Evolutionary conservation across 2,888 invertebrate species (phyloP), one percentile per base, ranked within the genome.

Genomic region (Drosophila gaucha): DNA sequence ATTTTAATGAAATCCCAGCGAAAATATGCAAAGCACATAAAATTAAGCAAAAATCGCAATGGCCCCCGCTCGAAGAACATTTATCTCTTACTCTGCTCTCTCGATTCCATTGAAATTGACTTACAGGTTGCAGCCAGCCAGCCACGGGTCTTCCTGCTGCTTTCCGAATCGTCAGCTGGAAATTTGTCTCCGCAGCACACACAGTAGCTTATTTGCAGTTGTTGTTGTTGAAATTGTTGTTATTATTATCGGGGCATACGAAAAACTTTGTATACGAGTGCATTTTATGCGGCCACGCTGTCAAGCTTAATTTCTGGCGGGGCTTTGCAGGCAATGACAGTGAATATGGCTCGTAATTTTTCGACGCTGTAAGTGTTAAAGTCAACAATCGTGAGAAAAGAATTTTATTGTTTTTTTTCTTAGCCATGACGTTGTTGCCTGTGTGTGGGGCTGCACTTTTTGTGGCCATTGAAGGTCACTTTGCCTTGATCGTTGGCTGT

Each of bases 321-420:
- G 58, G 66, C 56, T 52, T 36, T 65, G 52, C 77, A 70, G 80
- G 77, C 82, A 83, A 74, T 82, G 87, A 77, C 82, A 84, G 83
- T 86, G 79, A 80, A 85, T 87, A 86, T 75, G 74, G 51, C 79
- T 74, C 71, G 67, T 71, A 84, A 63, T 54, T 72, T 73, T 76
- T 71, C 67, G 60, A 67, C 77, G 73, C 73, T 78, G 86, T 85
- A 89, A 88, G 83, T 88, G 86, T 78, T 88, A 88, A 88, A 80
- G 83, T 88, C 80, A 88, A 88, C 87, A 88, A 88, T 88, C 88
- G 88, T 88, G 88, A 88, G 88, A 88, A 88, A 88, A 89, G 88
- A 89, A 88, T 88, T 88, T 83, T 85, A 86, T 78, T 78, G 79
- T 86, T 74, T 79, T 55, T 78, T 50, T 59, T 59, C 51, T 46